These are phyloP conservation scores for Chrysochloris asiatica DNA, from an alignment of 2,113 vertebrate species.

Conservation along the genomic window DNA sequence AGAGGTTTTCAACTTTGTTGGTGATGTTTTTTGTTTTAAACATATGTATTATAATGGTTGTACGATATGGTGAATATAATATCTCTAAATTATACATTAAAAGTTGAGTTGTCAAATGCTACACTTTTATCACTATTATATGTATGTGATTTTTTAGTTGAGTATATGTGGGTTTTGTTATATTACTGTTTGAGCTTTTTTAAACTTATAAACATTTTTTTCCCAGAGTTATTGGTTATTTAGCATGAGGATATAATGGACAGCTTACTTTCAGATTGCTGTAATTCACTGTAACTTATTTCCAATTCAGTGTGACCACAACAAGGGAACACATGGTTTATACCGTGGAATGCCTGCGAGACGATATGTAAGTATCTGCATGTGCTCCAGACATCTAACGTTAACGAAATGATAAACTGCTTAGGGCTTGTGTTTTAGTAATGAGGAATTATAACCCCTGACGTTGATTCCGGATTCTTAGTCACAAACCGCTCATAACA, in stretches of 20 bases:
- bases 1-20: background rate
- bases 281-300: constrained; percentile 52
- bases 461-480: background rate
- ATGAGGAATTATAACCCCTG: background rate
- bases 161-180: background rate
- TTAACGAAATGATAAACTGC: background rate
- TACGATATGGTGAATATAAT: background rate
- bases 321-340: constrained; percentile 94
- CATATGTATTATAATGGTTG: background rate
- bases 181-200: background rate
- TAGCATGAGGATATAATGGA: background rate
- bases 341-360: constrained; percentile 92
- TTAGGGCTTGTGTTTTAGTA: background rate
- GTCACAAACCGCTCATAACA: background rate
- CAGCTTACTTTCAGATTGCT: constrained; percentile 23
- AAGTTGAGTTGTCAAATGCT: no score
- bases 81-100: background rate
- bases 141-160: no score
- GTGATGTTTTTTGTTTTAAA: background rate
- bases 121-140: no score
- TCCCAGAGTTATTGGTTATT: constrained; percentile 9
- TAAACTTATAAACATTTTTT: background rate
- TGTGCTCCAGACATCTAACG: background rate
- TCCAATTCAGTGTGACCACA: constrained; percentile 88
- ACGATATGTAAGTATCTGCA: constrained; percentile 90